Conservation (phyloP, 2,113 vertebrate species). For the Scomber scombrus region DNA sequence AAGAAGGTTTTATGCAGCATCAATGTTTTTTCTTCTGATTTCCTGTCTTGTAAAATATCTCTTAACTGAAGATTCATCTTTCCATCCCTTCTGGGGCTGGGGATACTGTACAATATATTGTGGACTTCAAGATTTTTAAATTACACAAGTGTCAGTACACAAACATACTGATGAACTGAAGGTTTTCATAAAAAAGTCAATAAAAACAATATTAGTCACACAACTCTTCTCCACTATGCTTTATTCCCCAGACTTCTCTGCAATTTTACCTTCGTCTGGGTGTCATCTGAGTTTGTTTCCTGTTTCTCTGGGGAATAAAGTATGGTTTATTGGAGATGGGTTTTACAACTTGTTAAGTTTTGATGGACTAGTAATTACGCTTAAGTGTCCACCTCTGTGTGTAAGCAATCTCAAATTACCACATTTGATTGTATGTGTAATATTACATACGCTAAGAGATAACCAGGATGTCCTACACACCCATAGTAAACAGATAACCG, state of each 20-base stretch:
- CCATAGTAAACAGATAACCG: too few relatives aligned
- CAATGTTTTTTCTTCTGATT: not conserved
- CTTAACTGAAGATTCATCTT: not conserved
- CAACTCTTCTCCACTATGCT: not conserved
- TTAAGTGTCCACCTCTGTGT: not conserved
- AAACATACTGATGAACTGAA: too few relatives aligned
- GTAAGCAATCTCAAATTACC: not conserved
- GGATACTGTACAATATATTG: too few relatives aligned
- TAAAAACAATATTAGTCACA: too few relatives aligned
- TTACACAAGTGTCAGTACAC: not conserved
- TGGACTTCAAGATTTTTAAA: not conserved
- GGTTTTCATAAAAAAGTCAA: too few relatives aligned
- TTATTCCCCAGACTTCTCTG: not conserved
- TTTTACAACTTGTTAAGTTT: not conserved
- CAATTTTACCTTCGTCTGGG: not conserved
- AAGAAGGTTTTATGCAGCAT: too few relatives aligned
- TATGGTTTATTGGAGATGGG: not conserved
- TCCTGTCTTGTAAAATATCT: not conserved
- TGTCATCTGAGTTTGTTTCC: not conserved
- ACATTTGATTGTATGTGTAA: too few relatives aligned
- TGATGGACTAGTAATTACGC: not conserved
- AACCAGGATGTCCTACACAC: fast-evolving
- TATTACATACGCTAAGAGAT: not conserved
- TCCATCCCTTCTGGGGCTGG: too few relatives aligned
- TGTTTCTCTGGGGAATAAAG: not conserved